Evolutionary conservation across 1,140 invertebrate species (phyloP), one percentile per base, ranked within the genome.

Genomic region (Stegodyphus dumicola): DNA sequence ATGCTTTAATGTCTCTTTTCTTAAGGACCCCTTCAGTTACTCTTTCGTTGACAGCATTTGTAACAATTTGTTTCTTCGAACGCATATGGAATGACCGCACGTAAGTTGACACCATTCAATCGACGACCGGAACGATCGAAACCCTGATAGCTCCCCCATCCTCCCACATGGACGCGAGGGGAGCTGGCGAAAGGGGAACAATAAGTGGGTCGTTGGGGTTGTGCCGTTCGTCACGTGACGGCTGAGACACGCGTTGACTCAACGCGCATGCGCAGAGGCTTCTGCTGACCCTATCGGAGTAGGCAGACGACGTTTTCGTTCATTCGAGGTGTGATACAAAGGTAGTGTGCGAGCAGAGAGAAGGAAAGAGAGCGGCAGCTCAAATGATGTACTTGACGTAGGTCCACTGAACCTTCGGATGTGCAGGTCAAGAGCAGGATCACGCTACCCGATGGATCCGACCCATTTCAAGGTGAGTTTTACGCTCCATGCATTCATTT

Each of bases 281-380:
- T 13, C n/a, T 49, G 76, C 33, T 33, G 48, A 70, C 66, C 66
- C 75, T 66, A 49, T 33, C 33, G 33, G 33, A 33, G 33, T 33
- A 33, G 75, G 75, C 77, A 79, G 77, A 79, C 77, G 77, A 79
- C n/a, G n/a, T 52, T 79, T 33, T 69, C 66, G 33, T 33, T 33
- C 15, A 69, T 70, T 60, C 56, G 56, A 15, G 56, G 56, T 60
- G 56, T 9, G 9, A 60, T 9, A 60, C 56, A 60, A 60, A 60
- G 56, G 56, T 60, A 15, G 56, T 15, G 15, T 33, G 33, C 33
- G 33, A 33, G 33, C 3, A 33, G 33, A 33, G 33, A 33, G 33
- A 33, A 3, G n/a, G n/a, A n/a, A n/a, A n/a, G 33, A 33, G 33
- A 33, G 33, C 33, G 56, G 15, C 56, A 15, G 56, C 9, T 60